phyloP scores from a whole-genome alignment of 92 coral and sea anemone species.

The Diadumene lineata region DNA sequence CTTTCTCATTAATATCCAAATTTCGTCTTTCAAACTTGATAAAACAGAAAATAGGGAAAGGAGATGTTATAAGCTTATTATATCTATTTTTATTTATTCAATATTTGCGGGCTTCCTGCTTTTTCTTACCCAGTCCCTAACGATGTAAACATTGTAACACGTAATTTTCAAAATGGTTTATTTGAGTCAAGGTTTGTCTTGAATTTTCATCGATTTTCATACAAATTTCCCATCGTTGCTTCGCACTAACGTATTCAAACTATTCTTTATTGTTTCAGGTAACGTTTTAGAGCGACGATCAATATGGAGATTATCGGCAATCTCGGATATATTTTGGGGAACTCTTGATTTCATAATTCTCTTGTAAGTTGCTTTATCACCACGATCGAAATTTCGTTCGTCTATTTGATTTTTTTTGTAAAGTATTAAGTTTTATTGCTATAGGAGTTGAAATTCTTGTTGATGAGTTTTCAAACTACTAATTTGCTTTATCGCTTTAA shows the following conservation, averaged over 20 bases:
- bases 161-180: slow-evolving; percentile 66
- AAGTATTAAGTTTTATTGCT: no score
- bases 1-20: no score
- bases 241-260: neutral
- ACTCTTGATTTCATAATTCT: slow-evolving; percentile 82
- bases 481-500: neutral
- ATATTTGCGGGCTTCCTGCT: slow-evolving; percentile 9
- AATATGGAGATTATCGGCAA: slow-evolving; percentile 85
- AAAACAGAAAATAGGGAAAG: no score
- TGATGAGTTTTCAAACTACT: neutral
- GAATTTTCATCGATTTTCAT: neutral
- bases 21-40: no score
- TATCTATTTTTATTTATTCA: neutral
- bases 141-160: slow-evolving; percentile 2
- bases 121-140: slow-evolving; percentile 21
- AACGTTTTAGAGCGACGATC: slow-evolving; percentile 85
- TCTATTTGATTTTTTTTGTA: no score
- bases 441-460: no score
- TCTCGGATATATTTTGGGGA: slow-evolving; percentile 95
- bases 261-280: slow-evolving; percentile 53
- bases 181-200: slow-evolving; percentile 48
- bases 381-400: no score
- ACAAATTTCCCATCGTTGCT: neutral
- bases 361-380: slow-evolving; percentile 69
- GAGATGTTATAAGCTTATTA: no score